A percentile compares a stretch with the other conserved stretches of the same genome.
Conservation (phyloP, 2,113 vertebrate genomes). For the Trachemys scripta region DNA sequence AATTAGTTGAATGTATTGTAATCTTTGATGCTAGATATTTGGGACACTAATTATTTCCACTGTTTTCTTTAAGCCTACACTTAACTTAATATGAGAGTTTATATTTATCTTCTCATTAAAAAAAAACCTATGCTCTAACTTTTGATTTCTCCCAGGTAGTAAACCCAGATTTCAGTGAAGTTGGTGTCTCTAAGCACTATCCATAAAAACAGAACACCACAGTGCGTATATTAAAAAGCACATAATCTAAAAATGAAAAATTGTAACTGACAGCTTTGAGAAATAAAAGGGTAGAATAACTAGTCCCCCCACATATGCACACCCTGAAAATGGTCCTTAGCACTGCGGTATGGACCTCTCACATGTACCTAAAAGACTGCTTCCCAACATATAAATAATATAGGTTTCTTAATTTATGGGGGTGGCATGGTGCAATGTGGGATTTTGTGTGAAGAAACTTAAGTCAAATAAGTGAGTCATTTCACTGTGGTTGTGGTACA, state of each 20-base stretch:
- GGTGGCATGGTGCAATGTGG: not conserved
- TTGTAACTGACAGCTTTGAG: not conserved
- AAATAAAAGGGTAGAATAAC: not conserved
- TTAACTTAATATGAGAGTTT: not conserved
- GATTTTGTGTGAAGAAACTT: not conserved
- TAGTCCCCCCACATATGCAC: not conserved
- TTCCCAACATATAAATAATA: not conserved
- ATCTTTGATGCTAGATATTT: not conserved
- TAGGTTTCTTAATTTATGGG: not conserved
- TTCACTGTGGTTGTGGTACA: not conserved
- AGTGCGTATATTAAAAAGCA: not conserved
- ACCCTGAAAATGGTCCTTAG: not conserved
- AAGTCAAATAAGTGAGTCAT: not conserved
- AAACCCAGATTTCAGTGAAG: not conserved
- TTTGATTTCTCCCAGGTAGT: not conserved
- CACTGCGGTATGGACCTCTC: not conserved
- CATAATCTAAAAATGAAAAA: not conserved
- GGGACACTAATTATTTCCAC: not conserved
- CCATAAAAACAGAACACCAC: not conserved
- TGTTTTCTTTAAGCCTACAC: not conserved
- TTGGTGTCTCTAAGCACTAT: not conserved
- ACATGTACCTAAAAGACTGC: not conserved
- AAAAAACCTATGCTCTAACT: not conserved
- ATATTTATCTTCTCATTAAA: not conserved
- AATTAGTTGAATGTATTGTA: constrained; percentile 1